phyloP scores from a whole-genome alignment of 2,888 invertebrate species.

The Callyntrura sp. region DNA sequence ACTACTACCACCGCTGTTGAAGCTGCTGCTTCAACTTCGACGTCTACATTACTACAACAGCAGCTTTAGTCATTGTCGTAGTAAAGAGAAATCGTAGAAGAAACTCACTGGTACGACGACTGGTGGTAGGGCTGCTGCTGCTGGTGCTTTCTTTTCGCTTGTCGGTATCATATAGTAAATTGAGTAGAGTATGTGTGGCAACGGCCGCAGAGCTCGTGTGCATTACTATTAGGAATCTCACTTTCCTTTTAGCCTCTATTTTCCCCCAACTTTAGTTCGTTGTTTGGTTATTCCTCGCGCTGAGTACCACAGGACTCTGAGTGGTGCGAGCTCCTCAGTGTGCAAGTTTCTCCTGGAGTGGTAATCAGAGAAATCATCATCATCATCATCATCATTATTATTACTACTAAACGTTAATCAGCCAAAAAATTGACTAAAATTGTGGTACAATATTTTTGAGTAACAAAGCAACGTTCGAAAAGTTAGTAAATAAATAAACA shows the following conservation, averaged over 20 bases:
- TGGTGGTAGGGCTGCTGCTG: slow-evolving; percentile 10
- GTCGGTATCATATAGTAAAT: neutral
- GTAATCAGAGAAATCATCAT: slow-evolving; percentile 55
- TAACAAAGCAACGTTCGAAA: too few species aligned
- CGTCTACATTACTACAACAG: neutral
- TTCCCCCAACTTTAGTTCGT: slow-evolving; percentile 30
- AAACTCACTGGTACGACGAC: neutral
- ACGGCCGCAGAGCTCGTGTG: neutral
- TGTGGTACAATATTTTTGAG: neutral
- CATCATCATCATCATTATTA: slow-evolving; percentile 43
- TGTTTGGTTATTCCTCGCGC: slow-evolving; percentile 2
- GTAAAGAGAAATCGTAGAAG: neutral
- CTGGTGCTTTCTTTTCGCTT: slow-evolving; percentile 1
- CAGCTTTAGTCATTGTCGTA: neutral
- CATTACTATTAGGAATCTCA: slow-evolving; percentile 26
- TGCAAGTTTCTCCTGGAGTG: slow-evolving; percentile 70
- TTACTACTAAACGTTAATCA: slow-evolving; percentile 16
- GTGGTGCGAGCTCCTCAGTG: slow-evolving; percentile 61
- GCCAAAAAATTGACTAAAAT: slow-evolving; percentile 2
- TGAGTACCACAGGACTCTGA: slow-evolving; percentile 50
- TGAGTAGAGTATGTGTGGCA: neutral
- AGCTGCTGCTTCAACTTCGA: neutral
- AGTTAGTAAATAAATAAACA: too few species aligned
- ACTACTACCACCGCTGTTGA: neutral
- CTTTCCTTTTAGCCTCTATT: slow-evolving; percentile 34